Evolutionary conservation across 1,140 invertebrate species (phyloP).

Genomic region (Heliconius nattereri): DNA sequence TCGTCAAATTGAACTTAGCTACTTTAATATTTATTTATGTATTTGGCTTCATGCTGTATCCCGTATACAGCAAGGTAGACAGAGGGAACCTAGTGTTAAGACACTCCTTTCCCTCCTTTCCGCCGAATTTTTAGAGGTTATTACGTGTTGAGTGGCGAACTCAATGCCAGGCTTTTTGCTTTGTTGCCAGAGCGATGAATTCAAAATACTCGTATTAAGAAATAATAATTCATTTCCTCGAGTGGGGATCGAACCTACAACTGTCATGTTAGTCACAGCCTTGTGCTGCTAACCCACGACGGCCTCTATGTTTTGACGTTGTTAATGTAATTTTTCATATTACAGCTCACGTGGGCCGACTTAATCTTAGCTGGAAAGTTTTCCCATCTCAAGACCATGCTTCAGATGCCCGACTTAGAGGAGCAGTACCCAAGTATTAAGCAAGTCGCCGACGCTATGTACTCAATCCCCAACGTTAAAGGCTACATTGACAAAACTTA

Average conservation of each 20-base stretch:
- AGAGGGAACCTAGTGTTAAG: too few species aligned
- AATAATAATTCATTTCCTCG: not conserved
- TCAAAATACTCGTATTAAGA: not conserved
- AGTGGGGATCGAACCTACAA: not conserved
- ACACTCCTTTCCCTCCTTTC: too few species aligned
- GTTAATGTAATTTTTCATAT: conserved; percentile 28
- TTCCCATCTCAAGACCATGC: conserved; percentile 83
- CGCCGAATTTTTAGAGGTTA: too few species aligned
- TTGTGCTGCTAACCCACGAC: too few species aligned
- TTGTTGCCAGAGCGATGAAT: not conserved
- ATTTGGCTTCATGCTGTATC: too few species aligned
- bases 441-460: conserved; percentile 50
- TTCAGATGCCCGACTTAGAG: conserved; percentile 82
- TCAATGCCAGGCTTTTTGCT: too few species aligned
- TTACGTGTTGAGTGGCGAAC: too few species aligned
- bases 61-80: too few species aligned
- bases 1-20: too few species aligned
- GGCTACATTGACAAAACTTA: conserved; percentile 33
- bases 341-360: conserved; percentile 85
- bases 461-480: conserved; percentile 57
- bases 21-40: too few species aligned
- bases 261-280: too few species aligned
- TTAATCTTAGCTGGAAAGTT: conserved; percentile 83
- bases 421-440: conserved; percentile 62
- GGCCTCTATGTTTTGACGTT: too few species aligned